Conservation (phyloP, 2,888 invertebrate genomes). For the Seira ritae region DNA sequence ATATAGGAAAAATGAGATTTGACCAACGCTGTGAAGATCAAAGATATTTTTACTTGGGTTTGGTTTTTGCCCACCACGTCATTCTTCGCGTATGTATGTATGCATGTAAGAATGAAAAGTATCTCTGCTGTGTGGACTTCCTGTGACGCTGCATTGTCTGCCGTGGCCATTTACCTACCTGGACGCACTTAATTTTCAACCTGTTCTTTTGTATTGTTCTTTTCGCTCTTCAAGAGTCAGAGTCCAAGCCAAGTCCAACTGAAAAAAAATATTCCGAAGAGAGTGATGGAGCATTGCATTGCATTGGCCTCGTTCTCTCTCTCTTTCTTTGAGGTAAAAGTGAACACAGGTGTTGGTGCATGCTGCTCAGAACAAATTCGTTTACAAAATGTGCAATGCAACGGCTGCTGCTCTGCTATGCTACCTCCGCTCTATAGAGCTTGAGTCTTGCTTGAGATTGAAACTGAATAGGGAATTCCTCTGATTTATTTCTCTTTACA, state of each 20-base stretch:
- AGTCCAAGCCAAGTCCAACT: neutral
- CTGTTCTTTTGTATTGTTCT: slow-evolving; percentile 20
- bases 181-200: slow-evolving; percentile 42
- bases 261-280: neutral
- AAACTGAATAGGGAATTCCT: no score
- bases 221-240: neutral
- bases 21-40: slow-evolving; percentile 54
- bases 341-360: slow-evolving; percentile 46
- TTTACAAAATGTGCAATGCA: no score
- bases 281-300: neutral
- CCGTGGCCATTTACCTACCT: slow-evolving; percentile 59
- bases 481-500: slow-evolving; percentile 46
- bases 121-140: slow-evolving; percentile 45
- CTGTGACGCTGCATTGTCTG: slow-evolving; percentile 63
- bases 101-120: no score
- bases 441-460: no score
- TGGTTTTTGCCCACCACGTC: slow-evolving; percentile 43
- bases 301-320: neutral
- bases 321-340: neutral
- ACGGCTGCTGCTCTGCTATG: no score
- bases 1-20: slow-evolving; percentile 21
- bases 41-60: slow-evolving; percentile 49
- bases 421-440: no score
- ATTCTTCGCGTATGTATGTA: no score
- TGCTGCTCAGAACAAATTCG: no score